Conservation (phyloP, 2,113 vertebrate genomes). For the Centropristis striata region DNA sequence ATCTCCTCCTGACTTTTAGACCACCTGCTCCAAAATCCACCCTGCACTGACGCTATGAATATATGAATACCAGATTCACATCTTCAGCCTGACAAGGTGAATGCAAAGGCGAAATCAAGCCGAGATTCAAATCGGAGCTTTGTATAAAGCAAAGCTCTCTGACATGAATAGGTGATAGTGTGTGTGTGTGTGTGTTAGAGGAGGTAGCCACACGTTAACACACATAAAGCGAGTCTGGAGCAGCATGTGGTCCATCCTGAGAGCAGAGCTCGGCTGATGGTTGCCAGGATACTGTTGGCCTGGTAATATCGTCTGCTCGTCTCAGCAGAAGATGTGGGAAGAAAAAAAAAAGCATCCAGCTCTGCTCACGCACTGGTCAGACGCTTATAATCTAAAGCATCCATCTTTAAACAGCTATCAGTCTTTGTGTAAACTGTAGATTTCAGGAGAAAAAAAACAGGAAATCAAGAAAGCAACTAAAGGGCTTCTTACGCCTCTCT, state of each 20-base stretch:
- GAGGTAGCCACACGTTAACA: constrained; percentile 22
- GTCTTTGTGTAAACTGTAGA: background rate
- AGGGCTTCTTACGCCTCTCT: background rate
- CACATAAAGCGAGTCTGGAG: constrained; percentile 47
- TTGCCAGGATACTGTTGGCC: constrained; percentile 84
- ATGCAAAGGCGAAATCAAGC: constrained; percentile 42
- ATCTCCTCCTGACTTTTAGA: constrained; percentile 46
- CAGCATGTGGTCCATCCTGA: constrained; percentile 72
- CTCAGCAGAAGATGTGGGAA: constrained; percentile 61
- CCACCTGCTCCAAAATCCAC: constrained; percentile 63
- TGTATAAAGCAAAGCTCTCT: constrained; percentile 35
- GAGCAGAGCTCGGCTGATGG: constrained; percentile 72
- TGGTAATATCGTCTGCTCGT: constrained; percentile 72
- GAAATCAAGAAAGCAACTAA: background rate
- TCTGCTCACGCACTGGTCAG: constrained; percentile 27
- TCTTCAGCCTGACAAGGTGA: constrained; percentile 57
- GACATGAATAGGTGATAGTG: constrained; percentile 28
- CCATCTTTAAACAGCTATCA: background rate
- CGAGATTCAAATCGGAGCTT: constrained; percentile 30
- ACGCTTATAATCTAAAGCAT: constrained; percentile 19
- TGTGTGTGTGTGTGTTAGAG: constrained; percentile 11
- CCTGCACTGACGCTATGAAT: constrained; percentile 33
- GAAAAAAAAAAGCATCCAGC: constrained; percentile 15
- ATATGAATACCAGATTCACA: constrained; percentile 62
- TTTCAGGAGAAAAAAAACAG: background rate